Base-by-base conservation (phyloP, 2,888 invertebrate genomes). In the Actias luna region DNA sequence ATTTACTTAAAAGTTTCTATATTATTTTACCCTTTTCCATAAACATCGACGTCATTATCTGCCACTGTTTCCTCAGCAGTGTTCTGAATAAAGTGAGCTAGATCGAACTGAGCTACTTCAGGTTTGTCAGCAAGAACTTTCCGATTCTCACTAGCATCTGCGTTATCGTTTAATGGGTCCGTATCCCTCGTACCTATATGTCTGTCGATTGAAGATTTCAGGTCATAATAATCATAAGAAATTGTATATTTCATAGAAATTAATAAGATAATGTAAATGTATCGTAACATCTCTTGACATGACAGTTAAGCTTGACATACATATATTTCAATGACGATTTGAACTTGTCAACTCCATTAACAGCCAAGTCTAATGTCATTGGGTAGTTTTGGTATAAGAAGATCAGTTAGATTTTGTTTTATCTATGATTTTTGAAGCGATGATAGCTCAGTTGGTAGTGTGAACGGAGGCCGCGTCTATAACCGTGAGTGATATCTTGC, bases 51-150 rank as follows among this genome's bases (percentile, higher is more conserved):
- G 29, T 1, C 10, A 29, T 55, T 12, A n/a, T 55, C 55, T n/a
- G 29, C 55, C 7, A n/a, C 8, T 29, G 70, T 22, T 8, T 67
- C 52, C 22, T 79, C 77, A 16, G 80, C 79, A 57, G 79, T 73
- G 27, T 72, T 76, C 33, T 75, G 81, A 59, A 88, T 78, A 58
- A 88, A 88, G 58, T 77, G 78, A 0, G 84, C 80, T 3, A 88
- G 75, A 67, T 88, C 85, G 60, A 88, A 83, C 46, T 80, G 77
- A 0, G 77, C 76, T 12, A 79, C 63, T 3, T 75, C 72, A 12
- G 72, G 74, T 12, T 72, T 77, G 29, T 75, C 77, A 55, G 5
- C n/a, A 55, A 7, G n/a, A n/a, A 29, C 35, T 58, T 58, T 46
- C 12, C 57, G 8, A 4, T 64, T 60, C 39, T 18, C 50, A 14